Evolutionary conservation across 2,113 vertebrate species (phyloP), one percentile per base, ranked within the genome.

Genomic region (Butastur rufipennis): DNA sequence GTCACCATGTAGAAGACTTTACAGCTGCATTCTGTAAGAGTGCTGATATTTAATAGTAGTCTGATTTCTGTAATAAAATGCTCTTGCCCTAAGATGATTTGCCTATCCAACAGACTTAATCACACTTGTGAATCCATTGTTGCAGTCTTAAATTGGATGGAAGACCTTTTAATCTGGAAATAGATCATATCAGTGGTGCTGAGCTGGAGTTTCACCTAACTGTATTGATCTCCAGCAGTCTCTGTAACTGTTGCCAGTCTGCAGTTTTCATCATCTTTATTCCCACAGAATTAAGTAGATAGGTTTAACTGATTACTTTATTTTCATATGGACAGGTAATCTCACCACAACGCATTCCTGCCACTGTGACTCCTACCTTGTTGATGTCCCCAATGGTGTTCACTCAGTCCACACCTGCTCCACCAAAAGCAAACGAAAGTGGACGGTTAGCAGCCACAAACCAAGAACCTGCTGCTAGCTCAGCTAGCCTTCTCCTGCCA

Each of bases 371-470:
- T 68, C 98, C 99, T 13, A 97, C 98, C 3, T 89, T 99, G 81
- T 97, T 99, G 84, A 98, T 99, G 97, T 99, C 99, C 23, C 99
- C 99, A 4, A 98, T 98, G 95, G 98, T 99, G 78, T 99, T 99
- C 95, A 92, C 95, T 43, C 99, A 99, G 88, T 68, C 98, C 66
- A 95, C 98, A 40, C 65, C 96, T 5, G 72, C 90, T 13, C 67
- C 96, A 0, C 72, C 93, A 16, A 97, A 97, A 43, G 91, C 90
- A 9, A 91, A 38, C 5, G 97, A 97, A 16, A 31, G 77, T 4
- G 84, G 92, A 5, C 86, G 93, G 17, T 12, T 96, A 71, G 63
- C 97, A 16, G 40, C 67, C 1, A 71, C 93, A 11, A 93, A 23
- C 83, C 73, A 95, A 15, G 97, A 98, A 23, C 40, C 91, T 5